Evolutionary conservation across 2,113 vertebrate genomes (phyloP), one percentile per base, ranked within the genome.

Genomic region (Accipiter virgatus): DNA sequence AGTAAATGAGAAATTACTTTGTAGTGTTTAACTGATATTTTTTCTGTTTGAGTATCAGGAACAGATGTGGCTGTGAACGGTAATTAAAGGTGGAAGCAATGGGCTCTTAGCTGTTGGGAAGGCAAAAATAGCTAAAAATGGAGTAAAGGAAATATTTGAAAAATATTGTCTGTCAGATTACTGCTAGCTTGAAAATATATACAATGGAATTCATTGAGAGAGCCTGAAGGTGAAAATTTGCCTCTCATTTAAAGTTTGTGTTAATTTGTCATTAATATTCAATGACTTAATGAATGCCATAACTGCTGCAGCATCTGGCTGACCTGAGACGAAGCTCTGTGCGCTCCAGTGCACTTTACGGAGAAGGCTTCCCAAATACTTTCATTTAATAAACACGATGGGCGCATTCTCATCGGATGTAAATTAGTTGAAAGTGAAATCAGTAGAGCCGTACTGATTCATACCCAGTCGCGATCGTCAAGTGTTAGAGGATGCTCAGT

Each of bases 181-280:
- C 77, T 94, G 78, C 75, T 96, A 86, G 81, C 45, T 96, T 78
- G 92, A 88, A 97, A 97, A 93, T 77, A 77, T 42, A 63, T 81
- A 86, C 86, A 87, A 25, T 0, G 12, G 27, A 70, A 96, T 91
- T 95, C 48, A 88, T 96, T 93, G 83, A 70, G 90, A 86, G 94
- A 63, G 65, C 77, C 86, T 73, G 36, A 53, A 81, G 82, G 82
- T 94, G 89, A 84, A 96, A 95, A 97, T 85, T 58, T 36, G 36
- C 43, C 67, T 71, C 80, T 81, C n/a, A 9, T n/a, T 71, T 84
- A 67, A 42, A 88, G 56, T 70, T 62, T 77, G 40, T 77, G 78
- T 89, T 84, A 75, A 88, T 93, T 90, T 85, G 16, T 79, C 62
- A 42, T 91, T 89, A 82, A 75, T 79, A 85, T 87, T 89, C 81